Percentiles rank a stretch among this genome's conserved stretches.
Evolutionary conservation across 2,888 invertebrate species (phyloP).

Genomic region (Andricus quercusramuli): DNA sequence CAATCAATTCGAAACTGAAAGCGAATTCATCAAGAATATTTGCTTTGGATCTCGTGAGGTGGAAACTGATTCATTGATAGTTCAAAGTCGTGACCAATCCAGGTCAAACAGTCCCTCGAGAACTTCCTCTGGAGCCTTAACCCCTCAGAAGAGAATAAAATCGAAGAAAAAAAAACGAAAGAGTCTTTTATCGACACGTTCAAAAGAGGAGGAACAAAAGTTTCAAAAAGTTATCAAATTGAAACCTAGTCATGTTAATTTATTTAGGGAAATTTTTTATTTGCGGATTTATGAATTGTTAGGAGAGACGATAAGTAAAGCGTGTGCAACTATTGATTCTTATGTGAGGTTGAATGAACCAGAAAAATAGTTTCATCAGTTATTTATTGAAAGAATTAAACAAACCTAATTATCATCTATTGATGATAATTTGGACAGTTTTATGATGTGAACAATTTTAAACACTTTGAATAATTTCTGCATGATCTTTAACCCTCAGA

Average conservation of each 20-base stretch:
- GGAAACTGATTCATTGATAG: not conserved
- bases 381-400: slow-evolving; percentile 1
- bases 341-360: slow-evolving; percentile 58
- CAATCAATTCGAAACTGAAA: slow-evolving; percentile 64
- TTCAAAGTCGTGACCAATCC: not conserved
- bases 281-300: slow-evolving; percentile 61
- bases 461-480: too few relatives aligned
- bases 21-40: slow-evolving; percentile 47
- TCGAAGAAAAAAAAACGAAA: slow-evolving; percentile 12
- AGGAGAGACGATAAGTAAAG: slow-evolving; percentile 54
- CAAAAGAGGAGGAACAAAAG: not conserved
- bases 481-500: too few relatives aligned
- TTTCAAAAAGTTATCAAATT: not conserved
- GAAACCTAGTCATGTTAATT: slow-evolving; percentile 33
- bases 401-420: not conserved
- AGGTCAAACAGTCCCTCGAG: slow-evolving; percentile 8
- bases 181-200: not conserved
- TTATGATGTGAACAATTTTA: not conserved
- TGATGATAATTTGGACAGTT: not conserved
- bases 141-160: slow-evolving; percentile 6
- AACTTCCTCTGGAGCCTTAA: slow-evolving; percentile 20
- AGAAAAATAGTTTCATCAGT: slow-evolving; percentile 43
- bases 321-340: slow-evolving; percentile 62
- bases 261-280: slow-evolving; percentile 63
- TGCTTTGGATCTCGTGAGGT: slow-evolving; percentile 37